These are phyloP conservation scores for Sarcophilus harrisii DNA, from an alignment of 2,797 vertebrate species.

Conservation along the genomic window DNA sequence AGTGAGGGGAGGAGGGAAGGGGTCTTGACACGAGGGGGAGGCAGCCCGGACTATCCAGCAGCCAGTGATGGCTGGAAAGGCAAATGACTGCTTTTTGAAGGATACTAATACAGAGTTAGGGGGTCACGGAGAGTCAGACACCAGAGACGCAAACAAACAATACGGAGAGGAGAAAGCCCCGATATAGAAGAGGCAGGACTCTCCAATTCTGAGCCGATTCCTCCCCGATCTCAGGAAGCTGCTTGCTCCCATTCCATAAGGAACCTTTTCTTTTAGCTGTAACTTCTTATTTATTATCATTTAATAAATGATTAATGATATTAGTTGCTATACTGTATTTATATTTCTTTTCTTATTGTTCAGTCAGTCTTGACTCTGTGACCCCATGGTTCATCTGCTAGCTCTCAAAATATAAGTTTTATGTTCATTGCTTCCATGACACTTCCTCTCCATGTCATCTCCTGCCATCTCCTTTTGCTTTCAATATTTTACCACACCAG, in stretches of 20 bases:
- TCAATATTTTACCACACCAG: neutral
- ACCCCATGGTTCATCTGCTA: neutral
- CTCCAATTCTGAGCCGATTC: neutral
- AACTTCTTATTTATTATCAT: neutral
- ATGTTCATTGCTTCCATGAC: neutral
- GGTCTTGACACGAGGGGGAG: neutral
- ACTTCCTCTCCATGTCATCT: neutral
- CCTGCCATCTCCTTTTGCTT: neutral
- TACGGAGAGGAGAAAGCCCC: neutral
- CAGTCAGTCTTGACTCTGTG: neutral
- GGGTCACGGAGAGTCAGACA: neutral
- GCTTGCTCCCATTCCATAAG: neutral
- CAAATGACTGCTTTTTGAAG: neutral
- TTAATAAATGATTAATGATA: neutral
- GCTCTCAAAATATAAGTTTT: neutral
- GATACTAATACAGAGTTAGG: neutral
- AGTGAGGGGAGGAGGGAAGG: neutral
- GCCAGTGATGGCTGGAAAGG: neutral
- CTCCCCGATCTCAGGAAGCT: neutral
- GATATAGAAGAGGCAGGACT: neutral
- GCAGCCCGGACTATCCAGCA: neutral
- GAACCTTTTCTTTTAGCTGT: neutral
- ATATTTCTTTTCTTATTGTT: neutral
- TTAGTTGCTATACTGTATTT: neutral
- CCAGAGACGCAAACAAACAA: neutral